phyloP scores from a whole-genome alignment of 2,113 vertebrate species.

The Rynchops niger region DNA sequence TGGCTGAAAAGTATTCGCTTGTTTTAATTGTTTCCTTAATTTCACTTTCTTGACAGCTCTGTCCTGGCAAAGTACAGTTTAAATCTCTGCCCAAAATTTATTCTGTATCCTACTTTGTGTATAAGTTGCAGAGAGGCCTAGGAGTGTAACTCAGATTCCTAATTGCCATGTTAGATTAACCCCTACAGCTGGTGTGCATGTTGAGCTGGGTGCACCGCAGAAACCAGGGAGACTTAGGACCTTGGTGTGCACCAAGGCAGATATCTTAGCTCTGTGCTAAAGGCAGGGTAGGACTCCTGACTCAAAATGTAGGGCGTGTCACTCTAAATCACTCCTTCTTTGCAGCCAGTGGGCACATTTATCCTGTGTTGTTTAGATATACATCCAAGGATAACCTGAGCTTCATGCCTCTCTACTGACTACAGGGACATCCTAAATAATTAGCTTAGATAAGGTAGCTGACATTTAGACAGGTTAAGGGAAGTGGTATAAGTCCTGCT shows the following conservation, averaged over 20 bases:
- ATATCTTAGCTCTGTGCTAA: not conserved
- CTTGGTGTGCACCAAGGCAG: rapidly evolving
- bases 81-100: not conserved
- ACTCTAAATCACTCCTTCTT: not conserved
- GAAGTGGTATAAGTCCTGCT: not conserved
- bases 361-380: not conserved
- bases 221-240: rapidly evolving
- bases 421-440: not conserved
- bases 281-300: not conserved
- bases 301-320: not conserved
- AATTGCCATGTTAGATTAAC: not conserved
- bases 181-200: not conserved
- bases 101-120: not conserved
- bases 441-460: not conserved
- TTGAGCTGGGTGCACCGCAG: not conserved
- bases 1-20: not conserved
- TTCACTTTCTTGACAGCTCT: not conserved
- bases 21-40: not conserved
- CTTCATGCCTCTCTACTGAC: not conserved
- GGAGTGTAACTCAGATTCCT: not conserved
- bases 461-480: not conserved
- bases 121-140: not conserved
- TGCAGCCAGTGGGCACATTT: not conserved
- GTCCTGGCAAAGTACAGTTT: not conserved
- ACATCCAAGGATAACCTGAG: not conserved